These are phyloP conservation scores for Drosophila mercatorum DNA, from an alignment of 2,888 invertebrate species.

Conservation along the genomic window DNA sequence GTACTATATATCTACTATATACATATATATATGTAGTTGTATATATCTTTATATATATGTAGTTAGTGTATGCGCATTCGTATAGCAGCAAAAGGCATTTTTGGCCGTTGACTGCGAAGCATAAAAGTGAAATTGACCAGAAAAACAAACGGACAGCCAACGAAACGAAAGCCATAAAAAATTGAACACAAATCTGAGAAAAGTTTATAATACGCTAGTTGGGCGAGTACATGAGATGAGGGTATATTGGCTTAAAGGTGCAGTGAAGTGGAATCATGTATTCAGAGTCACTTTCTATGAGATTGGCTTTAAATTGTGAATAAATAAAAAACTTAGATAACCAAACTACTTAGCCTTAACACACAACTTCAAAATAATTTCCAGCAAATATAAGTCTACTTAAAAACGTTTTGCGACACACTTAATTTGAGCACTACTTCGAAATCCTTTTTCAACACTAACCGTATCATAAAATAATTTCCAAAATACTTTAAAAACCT, in stretches of 20 bases:
- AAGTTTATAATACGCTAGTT: constrained; percentile 30
- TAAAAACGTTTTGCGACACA: too few species aligned
- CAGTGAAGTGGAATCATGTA: neutral
- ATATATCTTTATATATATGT: constrained; percentile 13
- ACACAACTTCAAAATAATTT: too few species aligned
- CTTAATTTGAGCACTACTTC: too few species aligned
- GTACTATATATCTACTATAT: constrained; percentile 10
- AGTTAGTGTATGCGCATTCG: constrained; percentile 23
- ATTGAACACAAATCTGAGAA: constrained; percentile 59
- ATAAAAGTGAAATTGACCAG: constrained; percentile 79
- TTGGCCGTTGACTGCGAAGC: constrained; percentile 73
- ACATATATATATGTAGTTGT: constrained; percentile 22
- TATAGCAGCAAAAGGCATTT: constrained; percentile 58
- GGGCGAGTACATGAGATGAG: neutral
- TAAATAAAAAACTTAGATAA: too few species aligned
- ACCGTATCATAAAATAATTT: too few species aligned
- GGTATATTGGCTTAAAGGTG: neutral
- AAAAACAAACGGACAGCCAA: constrained; percentile 57
- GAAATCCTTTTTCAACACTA: too few species aligned
- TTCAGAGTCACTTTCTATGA: too few species aligned
- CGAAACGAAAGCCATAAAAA: constrained; percentile 70
- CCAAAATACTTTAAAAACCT: too few species aligned
- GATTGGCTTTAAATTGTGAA: too few species aligned
- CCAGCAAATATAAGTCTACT: too few species aligned
- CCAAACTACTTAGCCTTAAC: too few species aligned